These are phyloP conservation scores for Rattus norvegicus DNA, from an alignment of 2,113 vertebrate species.

Conservation along the genomic window GRCr8 NC_086030.1:46101501-46102000, in stretches of 20 bases:
- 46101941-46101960: neutral
- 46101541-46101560: neutral
- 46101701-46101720: neutral
- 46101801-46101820: no score
- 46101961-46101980: neutral
- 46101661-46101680: neutral
- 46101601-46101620: neutral
- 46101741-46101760: no score
- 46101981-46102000: neutral
- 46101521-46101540: neutral
- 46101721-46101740: neutral
- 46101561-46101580: neutral
- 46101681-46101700: conserved; percentile 13
- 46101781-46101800: no score
- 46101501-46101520: neutral
- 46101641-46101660: neutral
- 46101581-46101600: neutral
- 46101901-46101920: no score
- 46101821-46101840: no score
- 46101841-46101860: no score
- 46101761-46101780: no score
- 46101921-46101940: neutral
- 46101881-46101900: no score
- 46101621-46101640: neutral
- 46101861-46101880: no score